Conservation (phyloP, 64 coral and sea anemone genomes). For the Cladopsammia gracilis region DNA sequence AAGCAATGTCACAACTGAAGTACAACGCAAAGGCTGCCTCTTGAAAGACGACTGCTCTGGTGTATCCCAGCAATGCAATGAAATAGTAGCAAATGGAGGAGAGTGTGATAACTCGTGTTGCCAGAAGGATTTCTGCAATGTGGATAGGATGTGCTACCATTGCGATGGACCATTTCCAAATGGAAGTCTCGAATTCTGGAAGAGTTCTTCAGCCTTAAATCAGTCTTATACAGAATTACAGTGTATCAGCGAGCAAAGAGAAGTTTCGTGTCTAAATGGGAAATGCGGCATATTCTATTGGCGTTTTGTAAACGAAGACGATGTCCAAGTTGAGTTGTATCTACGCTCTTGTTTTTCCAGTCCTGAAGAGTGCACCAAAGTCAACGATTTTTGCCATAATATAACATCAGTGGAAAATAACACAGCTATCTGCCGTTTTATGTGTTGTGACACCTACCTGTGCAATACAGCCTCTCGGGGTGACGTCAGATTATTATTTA, state of each 20-base stretch:
- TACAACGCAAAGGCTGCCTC: background rate
- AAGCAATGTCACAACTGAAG: background rate
- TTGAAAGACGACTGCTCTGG: background rate
- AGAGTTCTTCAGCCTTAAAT: background rate
- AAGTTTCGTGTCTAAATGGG: background rate
- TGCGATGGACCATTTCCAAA: background rate
- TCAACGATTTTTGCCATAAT: background rate
- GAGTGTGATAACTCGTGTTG: background rate
- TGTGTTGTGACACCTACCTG: background rate
- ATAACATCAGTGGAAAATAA: background rate
- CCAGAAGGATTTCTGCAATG: background rate
- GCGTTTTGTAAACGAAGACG: background rate
- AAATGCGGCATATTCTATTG: background rate
- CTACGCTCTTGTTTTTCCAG: background rate
- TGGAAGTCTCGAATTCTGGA: background rate
- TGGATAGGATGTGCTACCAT: background rate
- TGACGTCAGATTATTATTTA: background rate
- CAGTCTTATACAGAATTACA: background rate
- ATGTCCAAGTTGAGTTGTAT: background rate
- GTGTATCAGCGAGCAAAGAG: background rate
- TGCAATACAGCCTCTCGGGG: background rate
- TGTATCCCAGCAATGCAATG: background rate
- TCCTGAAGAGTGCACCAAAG: background rate
- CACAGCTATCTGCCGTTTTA: background rate
- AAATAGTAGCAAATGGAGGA: too few species aligned